These are phyloP conservation scores for Nomia melanderi DNA, from an alignment of 1,140 invertebrate genomes.

Conservation along the genomic window DNA sequence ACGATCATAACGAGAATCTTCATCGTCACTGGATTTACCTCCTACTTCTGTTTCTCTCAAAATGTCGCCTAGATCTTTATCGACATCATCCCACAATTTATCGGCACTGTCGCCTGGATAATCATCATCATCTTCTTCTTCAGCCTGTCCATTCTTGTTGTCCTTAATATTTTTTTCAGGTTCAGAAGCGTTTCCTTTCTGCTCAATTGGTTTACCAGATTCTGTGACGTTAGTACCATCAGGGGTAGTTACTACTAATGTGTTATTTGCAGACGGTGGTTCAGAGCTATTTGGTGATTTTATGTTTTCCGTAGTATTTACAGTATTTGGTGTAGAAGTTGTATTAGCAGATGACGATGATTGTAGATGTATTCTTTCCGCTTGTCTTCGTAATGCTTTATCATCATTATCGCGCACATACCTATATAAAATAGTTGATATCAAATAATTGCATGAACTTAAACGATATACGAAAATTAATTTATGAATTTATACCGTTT, in stretches of 20 bases:
- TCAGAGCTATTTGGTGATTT: slow-evolving; percentile 67
- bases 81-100: slow-evolving; percentile 87
- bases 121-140: slow-evolving; percentile 83
- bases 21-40: slow-evolving; percentile 86
- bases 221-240: slow-evolving; percentile 37
- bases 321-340: slow-evolving; percentile 52
- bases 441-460: background rate
- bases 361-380: slow-evolving; percentile 84
- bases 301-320: slow-evolving; percentile 54
- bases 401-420: slow-evolving; percentile 89
- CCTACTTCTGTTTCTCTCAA: slow-evolving; percentile 84
- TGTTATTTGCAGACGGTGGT: slow-evolving; percentile 43
- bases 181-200: slow-evolving; percentile 63
- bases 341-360: slow-evolving; percentile 65
- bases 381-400: slow-evolving; percentile 84
- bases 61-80: slow-evolving; percentile 87
- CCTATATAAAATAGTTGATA: slow-evolving; percentile 54
- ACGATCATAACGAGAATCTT: slow-evolving; percentile 84
- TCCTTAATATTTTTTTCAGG: slow-evolving; percentile 54
- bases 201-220: slow-evolving; percentile 53
- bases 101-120: slow-evolving; percentile 81
- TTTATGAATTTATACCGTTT: slow-evolving; percentile 78
- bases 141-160: slow-evolving; percentile 59
- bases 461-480: background rate
- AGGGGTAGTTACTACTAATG: slow-evolving; percentile 30